Evolutionary conservation across 1,140 invertebrate species (phyloP).

Genomic region (Galendromus occidentalis): DNA sequence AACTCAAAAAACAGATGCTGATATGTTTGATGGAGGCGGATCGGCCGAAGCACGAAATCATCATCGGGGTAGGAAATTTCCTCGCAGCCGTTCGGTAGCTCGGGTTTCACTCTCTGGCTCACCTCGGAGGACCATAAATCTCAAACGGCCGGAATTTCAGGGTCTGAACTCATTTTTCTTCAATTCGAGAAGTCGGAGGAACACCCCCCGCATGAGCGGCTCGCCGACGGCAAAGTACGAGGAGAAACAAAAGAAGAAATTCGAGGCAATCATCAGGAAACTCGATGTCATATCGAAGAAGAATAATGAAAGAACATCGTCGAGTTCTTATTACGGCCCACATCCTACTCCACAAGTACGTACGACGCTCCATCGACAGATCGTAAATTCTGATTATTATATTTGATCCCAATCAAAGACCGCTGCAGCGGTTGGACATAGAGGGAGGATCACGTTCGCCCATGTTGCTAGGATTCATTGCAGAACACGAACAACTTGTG

Average conservation of each 20-base stretch:
- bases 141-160: background rate
- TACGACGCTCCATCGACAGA: no score
- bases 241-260: background rate
- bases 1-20: background rate
- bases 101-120: background rate
- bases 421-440: no score
- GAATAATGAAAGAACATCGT: no score
- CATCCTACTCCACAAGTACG: no score
- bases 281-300: background rate
- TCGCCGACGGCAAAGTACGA: conserved; percentile 5
- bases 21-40: background rate
- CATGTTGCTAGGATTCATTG: no score
- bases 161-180: background rate
- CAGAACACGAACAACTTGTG: no score
- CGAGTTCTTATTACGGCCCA: no score
- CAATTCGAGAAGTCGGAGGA: background rate
- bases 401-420: no score
- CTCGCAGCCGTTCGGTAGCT: background rate
- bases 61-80: background rate
- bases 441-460: no score
- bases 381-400: no score
- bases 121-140: background rate
- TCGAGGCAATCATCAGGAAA: background rate
- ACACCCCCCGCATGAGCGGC: background rate
- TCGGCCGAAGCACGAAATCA: background rate